phyloP scores from a whole-genome alignment of 2,888 invertebrate species.

The Sminthurinus aureus region DNA sequence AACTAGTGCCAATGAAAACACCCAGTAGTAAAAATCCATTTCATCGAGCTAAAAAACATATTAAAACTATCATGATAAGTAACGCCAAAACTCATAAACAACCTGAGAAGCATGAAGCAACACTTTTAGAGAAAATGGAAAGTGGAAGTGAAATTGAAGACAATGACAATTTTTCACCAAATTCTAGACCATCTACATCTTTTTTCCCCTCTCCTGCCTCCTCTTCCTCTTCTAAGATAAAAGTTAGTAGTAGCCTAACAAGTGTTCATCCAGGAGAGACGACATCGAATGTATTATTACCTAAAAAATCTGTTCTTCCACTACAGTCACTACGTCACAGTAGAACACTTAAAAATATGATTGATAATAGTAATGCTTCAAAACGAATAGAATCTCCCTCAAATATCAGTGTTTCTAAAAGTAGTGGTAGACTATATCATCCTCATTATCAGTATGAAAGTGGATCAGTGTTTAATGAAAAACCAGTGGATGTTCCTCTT shows the following conservation, averaged over 20 bases:
- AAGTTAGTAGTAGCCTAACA: constrained; percentile 20
- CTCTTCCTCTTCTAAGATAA: constrained; percentile 21
- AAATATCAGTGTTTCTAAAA: constrained; percentile 1
- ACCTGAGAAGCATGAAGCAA: constrained; percentile 57
- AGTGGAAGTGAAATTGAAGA: constrained; percentile 59
- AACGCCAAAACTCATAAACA: constrained; percentile 51
- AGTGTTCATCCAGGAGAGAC: constrained; percentile 25
- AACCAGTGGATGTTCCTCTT: not conserved
- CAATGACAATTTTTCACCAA: not conserved
- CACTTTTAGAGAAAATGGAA: constrained; percentile 61
- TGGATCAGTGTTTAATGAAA: not conserved
- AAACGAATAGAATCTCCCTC: constrained; percentile 15
- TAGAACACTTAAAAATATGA: constrained; percentile 43
- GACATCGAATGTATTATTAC: not conserved
- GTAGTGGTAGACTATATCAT: not conserved
- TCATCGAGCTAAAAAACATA: constrained; percentile 65
- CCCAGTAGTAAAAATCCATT: constrained; percentile 62
- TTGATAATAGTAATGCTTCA: not conserved
- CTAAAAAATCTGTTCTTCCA: constrained; percentile 44
- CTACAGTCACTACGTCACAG: constrained; percentile 35
- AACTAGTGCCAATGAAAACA: constrained; percentile 15
- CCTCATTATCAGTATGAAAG: no score
- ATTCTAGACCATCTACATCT: constrained; percentile 45
- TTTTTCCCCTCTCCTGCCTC: no score
- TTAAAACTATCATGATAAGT: constrained; percentile 63